These are phyloP conservation scores for Globodera rostochiensis DNA, from an alignment of 1,140 invertebrate genomes.

Conservation along the genomic window DNA sequence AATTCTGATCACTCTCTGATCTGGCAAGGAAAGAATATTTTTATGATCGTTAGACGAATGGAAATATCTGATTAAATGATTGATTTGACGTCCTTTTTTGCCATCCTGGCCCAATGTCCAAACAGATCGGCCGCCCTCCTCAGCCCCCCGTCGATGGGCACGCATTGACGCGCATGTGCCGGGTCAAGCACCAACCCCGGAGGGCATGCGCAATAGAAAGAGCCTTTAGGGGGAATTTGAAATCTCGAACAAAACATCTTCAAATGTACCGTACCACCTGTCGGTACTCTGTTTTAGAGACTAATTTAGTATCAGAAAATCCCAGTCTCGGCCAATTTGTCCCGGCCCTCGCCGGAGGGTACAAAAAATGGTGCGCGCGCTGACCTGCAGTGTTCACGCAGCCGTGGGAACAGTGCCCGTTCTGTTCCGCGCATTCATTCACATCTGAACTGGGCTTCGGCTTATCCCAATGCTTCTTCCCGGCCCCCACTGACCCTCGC, in stretches of 20 bases:
- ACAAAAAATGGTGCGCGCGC: background rate
- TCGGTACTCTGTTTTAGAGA: too few relatives aligned
- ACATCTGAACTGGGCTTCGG: conserved; percentile 69
- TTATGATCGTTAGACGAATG: too few relatives aligned
- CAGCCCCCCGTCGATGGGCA: background rate
- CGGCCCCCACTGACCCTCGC: conserved; percentile 28
- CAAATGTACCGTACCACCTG: too few relatives aligned
- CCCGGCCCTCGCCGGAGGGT: too few relatives aligned
- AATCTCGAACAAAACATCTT: too few relatives aligned
- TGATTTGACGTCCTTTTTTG: background rate
- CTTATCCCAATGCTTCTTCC: conserved; percentile 3
- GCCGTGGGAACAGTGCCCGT: conserved; percentile 72
- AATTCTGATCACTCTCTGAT: too few relatives aligned
- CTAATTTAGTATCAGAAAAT: too few relatives aligned
- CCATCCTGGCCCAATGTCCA: background rate
- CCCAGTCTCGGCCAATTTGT: too few relatives aligned
- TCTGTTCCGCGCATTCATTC: conserved; percentile 75
- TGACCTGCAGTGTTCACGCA: conserved; percentile 73
- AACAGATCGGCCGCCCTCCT: background rate
- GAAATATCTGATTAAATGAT: too few relatives aligned
- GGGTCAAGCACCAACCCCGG: conserved; percentile 68
- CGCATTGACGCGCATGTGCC: conserved; percentile 4
- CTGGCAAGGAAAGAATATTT: too few relatives aligned
- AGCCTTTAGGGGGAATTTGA: conserved; percentile 67
- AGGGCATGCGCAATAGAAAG: conserved; percentile 79